Conservation (phyloP, 2,797 vertebrate species). For the Smutsia gigantea region DNA sequence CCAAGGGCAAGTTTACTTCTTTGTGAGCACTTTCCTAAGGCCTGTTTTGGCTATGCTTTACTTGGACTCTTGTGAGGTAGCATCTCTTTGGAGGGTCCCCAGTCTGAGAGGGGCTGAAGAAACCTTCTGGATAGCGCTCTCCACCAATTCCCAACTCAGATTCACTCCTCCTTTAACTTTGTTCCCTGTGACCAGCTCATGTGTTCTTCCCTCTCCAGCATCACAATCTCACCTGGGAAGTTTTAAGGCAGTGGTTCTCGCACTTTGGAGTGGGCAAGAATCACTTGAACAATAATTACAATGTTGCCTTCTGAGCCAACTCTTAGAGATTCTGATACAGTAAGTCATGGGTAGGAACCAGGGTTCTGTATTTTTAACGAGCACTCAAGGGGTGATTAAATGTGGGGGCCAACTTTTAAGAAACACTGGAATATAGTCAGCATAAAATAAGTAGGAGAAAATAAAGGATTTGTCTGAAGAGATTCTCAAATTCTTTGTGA, state of each 20-base stretch:
- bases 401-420: neutral
- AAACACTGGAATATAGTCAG: neutral
- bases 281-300: neutral
- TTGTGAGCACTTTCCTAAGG: neutral
- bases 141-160: conserved; percentile 3
- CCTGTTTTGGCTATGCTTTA: neutral
- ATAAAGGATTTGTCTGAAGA: neutral
- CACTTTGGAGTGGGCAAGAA: neutral
- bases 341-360: neutral
- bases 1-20: conserved; percentile 61
- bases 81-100: neutral
- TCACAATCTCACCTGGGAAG: neutral
- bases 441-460: conserved; percentile 33
- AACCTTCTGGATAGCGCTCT: neutral
- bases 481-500: conserved; percentile 41
- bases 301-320: neutral
- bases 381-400: neutral
- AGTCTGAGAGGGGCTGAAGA: conserved; percentile 31
- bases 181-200: neutral
- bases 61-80: neutral
- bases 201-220: neutral
- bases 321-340: conserved; percentile 9
- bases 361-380: conserved; percentile 1
- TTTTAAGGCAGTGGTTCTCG: neutral
- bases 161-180: neutral